Evolutionary conservation across 2,888 invertebrate genomes (phyloP), one percentile per base, ranked within the genome.

Genomic region (Therioaphis trifolii): DNA sequence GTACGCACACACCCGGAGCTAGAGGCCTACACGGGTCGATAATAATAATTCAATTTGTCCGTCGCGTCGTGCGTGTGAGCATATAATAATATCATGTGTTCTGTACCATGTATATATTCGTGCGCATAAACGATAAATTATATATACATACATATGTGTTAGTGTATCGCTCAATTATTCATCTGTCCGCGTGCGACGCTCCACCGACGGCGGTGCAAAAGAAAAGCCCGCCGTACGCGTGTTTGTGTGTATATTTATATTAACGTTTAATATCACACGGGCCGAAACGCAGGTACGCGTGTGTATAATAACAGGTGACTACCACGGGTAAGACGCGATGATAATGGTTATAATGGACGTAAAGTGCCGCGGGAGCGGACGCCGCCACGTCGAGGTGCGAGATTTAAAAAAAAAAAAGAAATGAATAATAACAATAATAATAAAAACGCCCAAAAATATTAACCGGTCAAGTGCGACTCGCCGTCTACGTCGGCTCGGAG

Each of bases 141-240:
- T n/a, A n/a, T n/a, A n/a, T n/a, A n/a, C n/a, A n/a, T n/a, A n/a
- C n/a, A n/a, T n/a, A n/a, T n/a, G 2, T 35, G 29, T 21, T 29
- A 12, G 24, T 58, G 46, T 69, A 69, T 71, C 58, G 43, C 79
- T 79, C 79, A 58, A 79, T 79, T 79, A 79, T 79, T 79, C 79
- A 69, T 79, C 69, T 9, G 79, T 14, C 27, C 24, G 61, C 21
- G 66, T 9, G n/a, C 35, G 66, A 52, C 11, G 43, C 43, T 43
- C 7, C 11, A 11, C 43, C 43, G 66, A 43, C n/a, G n/a, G 21
- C n/a, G 35, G 29, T 15, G 58, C 21, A 11, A 58, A 61, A 61
- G 61, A 76, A 52, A 35, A 74, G 21, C 55, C 76, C 12, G 24
- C 12, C 21, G 35, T 35, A 72, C 72, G 7, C 52, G 52, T 49